Percentiles rank a stretch among this genome's conserved stretches.
Evolutionary conservation across 1,140 invertebrate species (phyloP).

Genomic region (Sycobia sp.): DNA sequence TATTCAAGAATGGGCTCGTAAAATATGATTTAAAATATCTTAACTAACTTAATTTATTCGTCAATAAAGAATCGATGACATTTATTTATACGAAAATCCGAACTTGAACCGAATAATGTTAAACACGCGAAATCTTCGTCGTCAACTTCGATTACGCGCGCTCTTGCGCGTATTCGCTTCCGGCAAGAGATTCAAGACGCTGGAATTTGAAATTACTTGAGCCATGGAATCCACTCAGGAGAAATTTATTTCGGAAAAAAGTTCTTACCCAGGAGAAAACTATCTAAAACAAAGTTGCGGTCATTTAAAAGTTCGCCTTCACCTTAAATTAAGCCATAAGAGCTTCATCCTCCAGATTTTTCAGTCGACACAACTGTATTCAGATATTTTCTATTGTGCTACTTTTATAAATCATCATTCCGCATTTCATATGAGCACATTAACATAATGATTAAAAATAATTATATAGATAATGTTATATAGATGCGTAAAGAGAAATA

Average conservation of each 20-base stretch:
- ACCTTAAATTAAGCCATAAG: constrained; percentile 27
- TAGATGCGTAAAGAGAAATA: not conserved
- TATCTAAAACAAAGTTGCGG: constrained; percentile 26
- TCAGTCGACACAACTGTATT: too few relatives aligned
- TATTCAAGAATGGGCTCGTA: too few relatives aligned
- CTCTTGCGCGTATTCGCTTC: too few relatives aligned
- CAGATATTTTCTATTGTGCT: not conserved
- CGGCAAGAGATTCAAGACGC: too few relatives aligned
- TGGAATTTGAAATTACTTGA: constrained; percentile 25
- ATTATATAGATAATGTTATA: not conserved
- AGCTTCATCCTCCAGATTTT: constrained; percentile 22
- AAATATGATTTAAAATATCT: too few relatives aligned
- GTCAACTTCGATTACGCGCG: too few relatives aligned
- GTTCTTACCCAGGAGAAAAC: constrained; percentile 20
- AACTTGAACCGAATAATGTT: too few relatives aligned
- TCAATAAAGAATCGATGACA: too few relatives aligned
- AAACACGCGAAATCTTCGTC: too few relatives aligned
- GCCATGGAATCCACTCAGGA: constrained; percentile 24
- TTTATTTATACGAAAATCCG: too few relatives aligned
- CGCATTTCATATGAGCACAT: not conserved
- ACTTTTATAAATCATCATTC: not conserved
- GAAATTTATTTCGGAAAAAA: constrained; percentile 29
- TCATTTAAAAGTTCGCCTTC: constrained; percentile 22
- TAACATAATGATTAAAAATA: not conserved
- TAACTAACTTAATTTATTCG: too few relatives aligned